Percentiles rank a stretch among this genome's conserved stretches.
Conservation (phyloP, 2,888 invertebrate genomes). For the Mamestra brassicae region DNA sequence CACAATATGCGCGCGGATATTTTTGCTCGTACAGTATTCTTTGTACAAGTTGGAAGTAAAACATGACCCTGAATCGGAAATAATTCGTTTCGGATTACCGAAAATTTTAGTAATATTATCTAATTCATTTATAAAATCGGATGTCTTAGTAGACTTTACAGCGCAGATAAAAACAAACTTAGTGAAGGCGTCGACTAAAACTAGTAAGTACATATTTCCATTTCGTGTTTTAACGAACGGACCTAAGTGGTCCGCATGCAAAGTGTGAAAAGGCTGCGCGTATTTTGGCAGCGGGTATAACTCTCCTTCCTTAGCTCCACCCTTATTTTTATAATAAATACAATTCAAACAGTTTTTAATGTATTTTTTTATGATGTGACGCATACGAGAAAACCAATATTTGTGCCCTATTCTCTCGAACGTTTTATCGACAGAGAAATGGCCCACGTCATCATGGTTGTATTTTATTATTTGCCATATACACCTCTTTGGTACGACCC, state of each 20-base stretch:
- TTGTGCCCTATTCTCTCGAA: constrained; percentile 46
- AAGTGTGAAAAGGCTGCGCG: no score
- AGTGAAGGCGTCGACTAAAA: no score
- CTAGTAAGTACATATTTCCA: no score
- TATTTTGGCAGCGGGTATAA: no score
- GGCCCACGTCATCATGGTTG: constrained; percentile 71
- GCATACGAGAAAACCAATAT: constrained; percentile 61
- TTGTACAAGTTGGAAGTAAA: constrained; percentile 16
- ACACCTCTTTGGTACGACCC: constrained; percentile 66
- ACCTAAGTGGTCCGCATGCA: no score
- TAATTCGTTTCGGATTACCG: constrained; percentile 29
- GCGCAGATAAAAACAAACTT: constrained; percentile 11
- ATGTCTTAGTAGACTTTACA: background rate
- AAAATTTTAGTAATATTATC: background rate
- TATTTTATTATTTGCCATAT: constrained; percentile 63
- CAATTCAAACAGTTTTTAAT: no score
- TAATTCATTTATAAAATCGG: background rate
- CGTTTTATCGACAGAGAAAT: constrained; percentile 68
- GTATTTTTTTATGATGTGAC: background rate
- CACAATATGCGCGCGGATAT: background rate
- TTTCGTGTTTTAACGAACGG: no score
- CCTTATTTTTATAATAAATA: no score
- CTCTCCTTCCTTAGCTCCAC: no score
- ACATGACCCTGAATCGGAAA: constrained; percentile 51
- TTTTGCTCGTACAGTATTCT: constrained; percentile 15